phyloP scores from a whole-genome alignment of 1,140 invertebrate species.

The Drosophila grimshawi region DNA sequence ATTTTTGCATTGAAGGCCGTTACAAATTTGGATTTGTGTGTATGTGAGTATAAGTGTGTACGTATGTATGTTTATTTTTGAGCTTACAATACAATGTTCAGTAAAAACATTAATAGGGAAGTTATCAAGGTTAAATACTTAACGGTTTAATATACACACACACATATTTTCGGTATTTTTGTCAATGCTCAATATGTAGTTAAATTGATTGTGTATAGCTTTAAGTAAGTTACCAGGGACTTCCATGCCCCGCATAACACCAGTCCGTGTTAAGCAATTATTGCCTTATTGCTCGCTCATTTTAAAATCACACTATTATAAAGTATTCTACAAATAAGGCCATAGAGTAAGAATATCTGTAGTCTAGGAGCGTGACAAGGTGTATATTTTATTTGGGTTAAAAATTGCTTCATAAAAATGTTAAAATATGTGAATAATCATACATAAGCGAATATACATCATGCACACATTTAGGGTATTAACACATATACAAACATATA shows the following conservation, averaged over 20 bases:
- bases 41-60: conserved; percentile 13
- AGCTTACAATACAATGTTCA: conserved; percentile 39
- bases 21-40: conserved; percentile 31
- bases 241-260: background rate
- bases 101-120: conserved; percentile 59
- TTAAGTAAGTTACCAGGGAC: conserved; percentile 17
- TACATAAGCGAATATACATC: no score
- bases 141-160: conserved; percentile 39
- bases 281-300: conserved; percentile 9
- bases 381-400: no score
- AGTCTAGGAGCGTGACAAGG: background rate
- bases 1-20: conserved; percentile 47
- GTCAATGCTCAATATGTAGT: conserved; percentile 34
- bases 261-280: conserved; percentile 2
- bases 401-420: no score
- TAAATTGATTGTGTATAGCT: conserved; percentile 30
- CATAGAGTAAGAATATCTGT: background rate
- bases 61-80: conserved; percentile 43
- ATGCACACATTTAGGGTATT: no score
- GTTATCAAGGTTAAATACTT: conserved; percentile 62
- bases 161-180: conserved; percentile 34
- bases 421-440: no score
- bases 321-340: conserved; percentile 7
- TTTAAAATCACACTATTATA: conserved; percentile 21
- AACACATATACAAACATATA: background rate